A percentile compares a stretch with the other conserved stretches of the same genome.
phyloP scores from a whole-genome alignment of 2,113 vertebrate species.

The Notothenia rossii region DNA sequence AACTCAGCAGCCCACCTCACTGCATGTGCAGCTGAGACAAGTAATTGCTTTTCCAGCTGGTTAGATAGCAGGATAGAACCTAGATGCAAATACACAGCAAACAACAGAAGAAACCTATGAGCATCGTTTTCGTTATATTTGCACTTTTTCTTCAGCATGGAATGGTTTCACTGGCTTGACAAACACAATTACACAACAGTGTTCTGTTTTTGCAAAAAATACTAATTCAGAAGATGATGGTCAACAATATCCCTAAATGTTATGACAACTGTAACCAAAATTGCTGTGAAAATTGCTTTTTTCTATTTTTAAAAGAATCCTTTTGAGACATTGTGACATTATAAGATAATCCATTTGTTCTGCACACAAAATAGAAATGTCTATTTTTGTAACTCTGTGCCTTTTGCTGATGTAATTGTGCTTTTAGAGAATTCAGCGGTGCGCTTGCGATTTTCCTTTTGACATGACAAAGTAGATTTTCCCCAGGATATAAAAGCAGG shows the following conservation, averaged over 20 bases:
- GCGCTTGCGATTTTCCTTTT: constrained; percentile 17
- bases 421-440: constrained; percentile 17
- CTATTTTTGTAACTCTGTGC: neutral
- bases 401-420: neutral
- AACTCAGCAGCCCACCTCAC: constrained; percentile 55
- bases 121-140: neutral
- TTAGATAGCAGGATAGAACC: constrained; percentile 28
- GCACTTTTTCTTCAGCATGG: too few species aligned
- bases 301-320: constrained; percentile 12
- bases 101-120: neutral
- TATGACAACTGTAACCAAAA: constrained; percentile 26
- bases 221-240: neutral
- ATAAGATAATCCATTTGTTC: constrained; percentile 22
- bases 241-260: constrained; percentile 28
- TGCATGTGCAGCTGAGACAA: constrained; percentile 50
- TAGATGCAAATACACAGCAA: constrained; percentile 50
- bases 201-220: constrained; percentile 10
- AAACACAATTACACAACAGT: constrained; percentile 29
- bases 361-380: constrained; percentile 2
- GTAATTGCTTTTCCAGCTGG: constrained; percentile 70
- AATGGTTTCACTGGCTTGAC: neutral
- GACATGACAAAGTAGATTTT: constrained; percentile 1
- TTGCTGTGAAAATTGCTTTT: constrained; percentile 31
- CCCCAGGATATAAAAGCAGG: constrained; percentile 11
- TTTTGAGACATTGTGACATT: constrained; percentile 30